Percentiles rank a stretch among this genome's conserved stretches.
Conservation (phyloP, 2,797 vertebrate genomes). For the Telmatherina bonti region DNA sequence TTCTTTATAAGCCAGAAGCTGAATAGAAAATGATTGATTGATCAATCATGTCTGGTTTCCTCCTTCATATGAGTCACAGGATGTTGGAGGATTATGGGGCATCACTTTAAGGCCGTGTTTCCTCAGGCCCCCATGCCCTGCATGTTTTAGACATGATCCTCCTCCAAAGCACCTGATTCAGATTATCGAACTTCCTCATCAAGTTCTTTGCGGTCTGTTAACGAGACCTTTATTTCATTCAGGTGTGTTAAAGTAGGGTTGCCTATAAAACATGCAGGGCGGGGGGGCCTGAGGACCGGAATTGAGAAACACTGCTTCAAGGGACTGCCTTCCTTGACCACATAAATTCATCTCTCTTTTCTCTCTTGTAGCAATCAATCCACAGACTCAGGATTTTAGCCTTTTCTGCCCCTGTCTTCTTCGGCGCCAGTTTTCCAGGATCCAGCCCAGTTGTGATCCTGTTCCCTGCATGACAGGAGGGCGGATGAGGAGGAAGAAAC, state of each 20-base stretch:
- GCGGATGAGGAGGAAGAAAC: slow-evolving; percentile 11
- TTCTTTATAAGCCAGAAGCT: slow-evolving; percentile 6
- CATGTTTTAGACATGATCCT: too few relatives aligned
- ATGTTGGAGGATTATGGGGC: too few relatives aligned
- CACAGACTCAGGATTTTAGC: slow-evolving; percentile 12
- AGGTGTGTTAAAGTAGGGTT: too few relatives aligned
- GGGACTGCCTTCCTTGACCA: slow-evolving; percentile 10
- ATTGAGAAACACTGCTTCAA: too few relatives aligned
- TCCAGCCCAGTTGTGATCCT: slow-evolving; percentile 39
- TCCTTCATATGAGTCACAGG: slow-evolving; percentile 11
- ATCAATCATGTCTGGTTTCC: slow-evolving; percentile 16
- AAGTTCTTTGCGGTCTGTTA: too few relatives aligned
- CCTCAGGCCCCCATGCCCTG: too few relatives aligned
- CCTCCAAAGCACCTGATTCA: too few relatives aligned
- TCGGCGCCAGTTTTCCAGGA: slow-evolving; percentile 23
- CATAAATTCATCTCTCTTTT: slow-evolving; percentile 41
- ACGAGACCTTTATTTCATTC: too few relatives aligned
- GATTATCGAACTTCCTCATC: too few relatives aligned
- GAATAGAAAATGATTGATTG: slow-evolving; percentile 17
- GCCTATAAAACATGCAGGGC: too few relatives aligned
- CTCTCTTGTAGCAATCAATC: slow-evolving; percentile 46
- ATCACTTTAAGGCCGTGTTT: too few relatives aligned
- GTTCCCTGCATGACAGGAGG: slow-evolving; percentile 35
- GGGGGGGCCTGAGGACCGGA: too few relatives aligned
- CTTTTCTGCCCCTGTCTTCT: slow-evolving; percentile 31